A percentile compares a stretch with the other conserved stretches of the same genome.
phyloP scores from a whole-genome alignment of 30 jellyfish, hydroid and myxozoan species.

The Mastigias papua region DNA sequence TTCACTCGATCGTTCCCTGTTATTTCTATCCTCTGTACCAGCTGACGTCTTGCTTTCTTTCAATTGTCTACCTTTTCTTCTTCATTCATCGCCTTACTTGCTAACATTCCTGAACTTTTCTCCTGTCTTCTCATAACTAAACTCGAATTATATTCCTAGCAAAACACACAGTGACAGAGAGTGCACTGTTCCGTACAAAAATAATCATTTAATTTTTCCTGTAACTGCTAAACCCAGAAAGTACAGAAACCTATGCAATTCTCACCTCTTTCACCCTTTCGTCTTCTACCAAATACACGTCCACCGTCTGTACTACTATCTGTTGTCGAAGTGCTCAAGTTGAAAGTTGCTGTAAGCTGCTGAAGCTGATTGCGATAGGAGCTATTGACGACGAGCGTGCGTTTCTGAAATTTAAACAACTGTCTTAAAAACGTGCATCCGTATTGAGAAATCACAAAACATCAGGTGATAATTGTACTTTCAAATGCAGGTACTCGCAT shows the following conservation, averaged over 20 bases:
- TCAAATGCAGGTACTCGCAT: too few species aligned
- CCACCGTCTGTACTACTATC: slow-evolving; percentile 90
- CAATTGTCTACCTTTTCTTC: not conserved
- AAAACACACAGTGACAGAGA: too few species aligned
- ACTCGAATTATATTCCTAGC: too few species aligned
- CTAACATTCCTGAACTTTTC: too few species aligned
- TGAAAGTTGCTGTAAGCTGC: slow-evolving; percentile 70
- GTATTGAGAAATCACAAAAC: too few species aligned
- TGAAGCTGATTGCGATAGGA: slow-evolving; percentile 58
- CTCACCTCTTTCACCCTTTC: slow-evolving; percentile 42
- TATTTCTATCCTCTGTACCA: too few species aligned
- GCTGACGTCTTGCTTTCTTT: not conserved
- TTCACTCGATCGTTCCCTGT: not conserved
- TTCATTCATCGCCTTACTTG: too few species aligned
- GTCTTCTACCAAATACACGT: slow-evolving; percentile 47
- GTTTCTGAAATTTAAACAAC: slow-evolving; percentile 73
- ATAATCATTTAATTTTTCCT: too few species aligned
- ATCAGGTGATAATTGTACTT: too few species aligned
- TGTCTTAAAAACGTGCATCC: too few species aligned
- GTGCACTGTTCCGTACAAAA: too few species aligned
- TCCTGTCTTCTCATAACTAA: not conserved
- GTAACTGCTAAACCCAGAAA: too few species aligned
- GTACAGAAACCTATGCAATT: not conserved
- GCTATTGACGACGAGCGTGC: slow-evolving; percentile 68
- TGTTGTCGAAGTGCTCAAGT: slow-evolving; percentile 82